Conservation (phyloP, 2,797 vertebrate species). For the Lycodopsis pacificus region DNA sequence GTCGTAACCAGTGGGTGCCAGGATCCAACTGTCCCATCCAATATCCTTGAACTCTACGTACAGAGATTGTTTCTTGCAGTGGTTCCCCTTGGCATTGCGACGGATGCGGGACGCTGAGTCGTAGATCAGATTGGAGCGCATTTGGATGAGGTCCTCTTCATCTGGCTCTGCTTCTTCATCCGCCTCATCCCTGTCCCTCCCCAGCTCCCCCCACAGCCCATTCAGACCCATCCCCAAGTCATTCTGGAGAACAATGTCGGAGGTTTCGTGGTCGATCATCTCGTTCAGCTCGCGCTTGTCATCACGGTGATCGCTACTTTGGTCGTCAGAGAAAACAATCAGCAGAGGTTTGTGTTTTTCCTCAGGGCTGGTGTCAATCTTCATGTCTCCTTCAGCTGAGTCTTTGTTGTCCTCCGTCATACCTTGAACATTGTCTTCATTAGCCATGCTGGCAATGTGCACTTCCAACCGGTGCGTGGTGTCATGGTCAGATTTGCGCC, state of each 20-base stretch:
- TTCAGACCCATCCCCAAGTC: constrained; percentile 76
- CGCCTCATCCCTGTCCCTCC: constrained; percentile 41
- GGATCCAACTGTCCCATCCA: constrained; percentile 98
- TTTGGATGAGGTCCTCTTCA: constrained; percentile 94
- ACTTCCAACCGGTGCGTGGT: constrained; percentile 92
- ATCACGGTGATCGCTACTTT: constrained; percentile 90
- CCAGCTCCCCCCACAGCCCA: constrained; percentile 73
- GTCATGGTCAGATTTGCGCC: constrained; percentile 85
- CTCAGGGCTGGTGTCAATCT: constrained; percentile 89
- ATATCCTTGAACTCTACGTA: constrained; percentile 99
- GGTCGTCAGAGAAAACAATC: constrained; percentile 96
- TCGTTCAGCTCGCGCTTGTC: constrained; percentile 92
- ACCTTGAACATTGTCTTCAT: constrained; percentile 43
- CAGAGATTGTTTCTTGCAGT: constrained; percentile 93
- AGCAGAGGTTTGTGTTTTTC: constrained; percentile 93
- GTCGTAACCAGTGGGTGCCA: constrained; percentile 93
- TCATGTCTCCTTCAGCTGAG: constrained; percentile 81
- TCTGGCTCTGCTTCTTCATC: constrained; percentile 82
- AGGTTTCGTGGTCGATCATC: constrained; percentile 94
- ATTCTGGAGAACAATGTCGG: constrained; percentile 78
- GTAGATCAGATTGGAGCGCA: constrained; percentile 97
- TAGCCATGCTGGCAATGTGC: constrained; percentile 87
- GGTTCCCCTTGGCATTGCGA: constrained; percentile 95
- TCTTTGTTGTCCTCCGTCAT: constrained; percentile 49
- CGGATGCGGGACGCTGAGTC: constrained; percentile 93